Evolutionary conservation across 2,888 invertebrate genomes (phyloP), one percentile per base, ranked within the genome.

Genomic region (Agrotis ipsilon): DNA sequence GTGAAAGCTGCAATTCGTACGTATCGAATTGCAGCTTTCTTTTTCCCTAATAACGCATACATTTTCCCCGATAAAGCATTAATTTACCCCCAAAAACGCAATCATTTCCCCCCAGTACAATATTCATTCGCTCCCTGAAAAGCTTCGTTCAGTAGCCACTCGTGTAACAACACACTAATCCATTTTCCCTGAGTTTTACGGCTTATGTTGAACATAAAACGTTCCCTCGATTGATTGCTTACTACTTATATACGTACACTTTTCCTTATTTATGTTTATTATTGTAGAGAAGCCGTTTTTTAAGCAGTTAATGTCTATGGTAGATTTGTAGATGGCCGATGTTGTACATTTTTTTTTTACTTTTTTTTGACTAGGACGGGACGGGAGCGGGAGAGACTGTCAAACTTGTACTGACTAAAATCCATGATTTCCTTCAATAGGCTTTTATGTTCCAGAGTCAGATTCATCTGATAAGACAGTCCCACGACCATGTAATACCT

Each of bases 181-280:
- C 68, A 76, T 68, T 77, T 49, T 3, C 49, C 24, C 48, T 11
- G 51, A 48, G n/a, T 64, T 77, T 74, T 77, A 80, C 52, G 51
- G 51, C 52, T 48, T 6, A 43, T 52, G 43, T 48, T 43, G 43
- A 18, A 55, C 80, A 73, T 80, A 74, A 80, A 75, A 68, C 58
- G 46, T 70, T 43, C 52, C 21, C 54, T 59, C 51, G 58, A 73
- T 67, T 62, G 62, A 67, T 79, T 66, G 57, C 57, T n/a, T 27
- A 65, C 60, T 43, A 62, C 74, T 52, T 49, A 45, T 16, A 79
- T 4, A 55, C 5, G 55, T 32, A 21, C 16, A 68, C n/a, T 48
- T 39, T 55, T 60, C 24, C 49, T 60, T 49, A 6, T 24, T 2
- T 48, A 62, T 54, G 24, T 62, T 54, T 72, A 62, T 62, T 24